Conservation (phyloP, 2,113 vertebrate species). For the Hyaena hyaena region DNA sequence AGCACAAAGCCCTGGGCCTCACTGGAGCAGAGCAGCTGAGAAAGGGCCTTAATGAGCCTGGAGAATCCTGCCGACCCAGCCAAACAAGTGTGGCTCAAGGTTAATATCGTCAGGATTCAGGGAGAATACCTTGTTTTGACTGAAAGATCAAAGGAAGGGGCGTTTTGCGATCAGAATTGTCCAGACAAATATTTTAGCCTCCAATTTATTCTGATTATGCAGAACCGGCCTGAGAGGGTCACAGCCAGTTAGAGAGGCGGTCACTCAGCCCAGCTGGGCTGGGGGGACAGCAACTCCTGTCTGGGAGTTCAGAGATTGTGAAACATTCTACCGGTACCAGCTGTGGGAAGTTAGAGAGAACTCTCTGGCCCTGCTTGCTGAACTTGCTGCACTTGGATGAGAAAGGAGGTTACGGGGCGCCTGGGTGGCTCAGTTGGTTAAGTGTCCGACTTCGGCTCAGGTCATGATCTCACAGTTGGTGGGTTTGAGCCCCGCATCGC, state of each 20-base stretch:
- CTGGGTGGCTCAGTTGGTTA: no score
- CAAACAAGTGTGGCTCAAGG: constrained; percentile 23
- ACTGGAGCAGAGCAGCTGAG: neutral
- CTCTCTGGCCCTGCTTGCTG: neutral
- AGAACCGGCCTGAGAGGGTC: constrained; percentile 64
- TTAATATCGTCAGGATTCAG: neutral
- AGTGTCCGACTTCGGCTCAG: no score
- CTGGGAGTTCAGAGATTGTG: neutral
- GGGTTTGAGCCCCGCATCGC: no score
- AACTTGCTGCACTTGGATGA: neutral
- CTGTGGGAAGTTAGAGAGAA: neutral
- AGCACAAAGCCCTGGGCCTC: constrained; percentile 39
- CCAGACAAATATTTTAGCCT: constrained; percentile 65
- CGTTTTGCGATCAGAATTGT: constrained; percentile 60
- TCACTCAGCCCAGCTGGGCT: constrained; percentile 41
- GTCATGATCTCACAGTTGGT: no score
- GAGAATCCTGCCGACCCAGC: neutral
- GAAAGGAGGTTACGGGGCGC: neutral
- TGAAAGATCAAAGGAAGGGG: constrained; percentile 75
- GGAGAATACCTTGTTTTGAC: constrained; percentile 68
- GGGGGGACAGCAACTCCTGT: neutral
- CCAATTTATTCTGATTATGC: constrained; percentile 73
- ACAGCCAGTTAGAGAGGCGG: constrained; percentile 21
- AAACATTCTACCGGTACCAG: neutral
- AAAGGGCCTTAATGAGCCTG: constrained; percentile 54